A percentile compares a stretch with the other conserved stretches of the same genome.
Conservation (phyloP, 1,140 invertebrate species). For the Archivesica marissinica region DNA sequence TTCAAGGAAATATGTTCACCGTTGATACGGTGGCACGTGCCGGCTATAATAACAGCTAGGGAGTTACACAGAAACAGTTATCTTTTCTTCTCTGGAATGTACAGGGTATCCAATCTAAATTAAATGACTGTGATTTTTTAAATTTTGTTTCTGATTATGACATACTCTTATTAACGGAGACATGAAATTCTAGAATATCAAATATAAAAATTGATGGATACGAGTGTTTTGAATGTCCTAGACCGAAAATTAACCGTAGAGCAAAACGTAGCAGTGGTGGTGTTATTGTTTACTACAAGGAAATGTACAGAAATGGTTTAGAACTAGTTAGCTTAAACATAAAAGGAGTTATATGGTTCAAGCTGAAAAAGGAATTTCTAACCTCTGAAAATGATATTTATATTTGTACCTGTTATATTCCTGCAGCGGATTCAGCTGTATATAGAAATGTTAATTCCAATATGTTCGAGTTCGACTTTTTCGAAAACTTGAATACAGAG, state of each 20-base stretch:
- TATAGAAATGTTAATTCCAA: constrained; percentile 10
- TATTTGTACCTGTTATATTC: constrained; percentile 22
- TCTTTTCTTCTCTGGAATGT: constrained; percentile 37
- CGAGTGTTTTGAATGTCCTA: constrained; percentile 21
- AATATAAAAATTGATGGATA: constrained; percentile 8
- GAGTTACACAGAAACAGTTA: neutral
- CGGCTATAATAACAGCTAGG: neutral
- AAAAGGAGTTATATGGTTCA: constrained; percentile 21
- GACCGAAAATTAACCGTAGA: constrained; percentile 23
- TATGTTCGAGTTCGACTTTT: neutral
- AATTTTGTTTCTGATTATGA: constrained; percentile 43
- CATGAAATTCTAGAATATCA: constrained; percentile 5
- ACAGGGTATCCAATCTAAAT: constrained; percentile 10
- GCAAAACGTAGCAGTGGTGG: constrained; percentile 32
- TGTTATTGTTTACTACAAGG: constrained; percentile 35
- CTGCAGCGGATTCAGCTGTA: neutral
- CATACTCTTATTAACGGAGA: constrained; percentile 38
- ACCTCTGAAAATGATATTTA: neutral
- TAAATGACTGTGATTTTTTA: constrained; percentile 49
- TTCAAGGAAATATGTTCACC: constrained; percentile 16
- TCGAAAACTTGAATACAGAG: neutral
- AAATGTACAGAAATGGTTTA: neutral
- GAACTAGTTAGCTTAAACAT: neutral
- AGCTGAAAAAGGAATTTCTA: neutral
- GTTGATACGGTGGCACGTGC: neutral